phyloP scores from a whole-genome alignment of 2,113 vertebrate genomes.

The Holacanthus passer region DNA sequence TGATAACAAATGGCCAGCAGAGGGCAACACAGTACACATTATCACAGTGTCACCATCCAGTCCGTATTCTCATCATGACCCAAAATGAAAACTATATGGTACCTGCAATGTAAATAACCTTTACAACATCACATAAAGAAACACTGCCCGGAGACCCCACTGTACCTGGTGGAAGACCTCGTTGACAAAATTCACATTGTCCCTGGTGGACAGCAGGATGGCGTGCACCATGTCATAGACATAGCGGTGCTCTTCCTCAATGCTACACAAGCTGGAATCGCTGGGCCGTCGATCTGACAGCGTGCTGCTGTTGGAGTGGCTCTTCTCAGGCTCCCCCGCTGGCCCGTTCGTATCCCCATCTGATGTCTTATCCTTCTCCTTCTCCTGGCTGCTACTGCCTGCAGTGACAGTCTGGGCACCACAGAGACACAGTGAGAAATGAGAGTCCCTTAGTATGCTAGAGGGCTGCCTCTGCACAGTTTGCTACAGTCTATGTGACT shows the following conservation, averaged over 20 bases:
- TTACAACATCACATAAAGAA: neutral
- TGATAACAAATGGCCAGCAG: slow-evolving; percentile 64
- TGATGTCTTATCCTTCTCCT: slow-evolving; percentile 84
- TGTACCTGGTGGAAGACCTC: slow-evolving; percentile 97
- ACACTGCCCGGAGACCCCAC: neutral
- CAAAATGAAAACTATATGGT: neutral
- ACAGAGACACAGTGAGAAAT: slow-evolving; percentile 15
- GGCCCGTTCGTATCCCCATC: slow-evolving; percentile 82
- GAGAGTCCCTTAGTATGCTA: neutral
- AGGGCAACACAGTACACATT: slow-evolving; percentile 67
- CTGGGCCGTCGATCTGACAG: slow-evolving; percentile 92
- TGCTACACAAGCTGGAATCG: slow-evolving; percentile 93
- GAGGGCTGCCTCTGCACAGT: neutral
- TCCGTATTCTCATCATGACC: neutral
- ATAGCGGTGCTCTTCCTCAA: slow-evolving; percentile 92
- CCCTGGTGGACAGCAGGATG: slow-evolving; percentile 93
- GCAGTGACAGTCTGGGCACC: slow-evolving; percentile 86
- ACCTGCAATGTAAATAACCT: neutral
- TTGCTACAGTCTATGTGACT: neutral
- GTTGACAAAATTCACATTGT: slow-evolving; percentile 97
- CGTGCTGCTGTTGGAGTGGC: slow-evolving; percentile 92
- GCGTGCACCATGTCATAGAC: slow-evolving; percentile 96
- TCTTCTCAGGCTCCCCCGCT: slow-evolving; percentile 88
- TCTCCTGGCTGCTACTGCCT: slow-evolving; percentile 86
- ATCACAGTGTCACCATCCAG: neutral